Conservation (phyloP, 2,888 invertebrate genomes). For the Hypomecis punctinalis region DNA sequence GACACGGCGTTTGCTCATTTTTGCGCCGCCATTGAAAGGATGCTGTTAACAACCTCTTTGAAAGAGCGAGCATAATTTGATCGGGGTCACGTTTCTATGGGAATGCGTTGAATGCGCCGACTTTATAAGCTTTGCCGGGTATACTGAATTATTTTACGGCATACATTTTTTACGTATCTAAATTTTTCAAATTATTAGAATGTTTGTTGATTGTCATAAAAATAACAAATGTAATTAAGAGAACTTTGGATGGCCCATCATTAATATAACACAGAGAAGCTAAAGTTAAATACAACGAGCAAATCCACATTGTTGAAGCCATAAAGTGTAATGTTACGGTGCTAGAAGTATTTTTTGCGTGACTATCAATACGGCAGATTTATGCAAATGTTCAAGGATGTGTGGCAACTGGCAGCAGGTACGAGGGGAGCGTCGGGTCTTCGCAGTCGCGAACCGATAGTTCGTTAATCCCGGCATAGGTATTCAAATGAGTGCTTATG, state of each 20-base stretch:
- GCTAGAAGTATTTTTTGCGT: slow-evolving; percentile 36
- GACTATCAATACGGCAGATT: slow-evolving; percentile 56
- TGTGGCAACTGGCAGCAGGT: slow-evolving; percentile 55
- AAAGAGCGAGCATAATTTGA: slow-evolving; percentile 83
- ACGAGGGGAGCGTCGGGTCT: slow-evolving; percentile 53
- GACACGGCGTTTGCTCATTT: slow-evolving; percentile 82
- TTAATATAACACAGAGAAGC: neutral
- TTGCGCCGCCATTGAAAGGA: slow-evolving; percentile 78
- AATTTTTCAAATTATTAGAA: neutral
- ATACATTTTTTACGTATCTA: slow-evolving; percentile 2
- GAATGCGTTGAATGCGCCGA: slow-evolving; percentile 68
- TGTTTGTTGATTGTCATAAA: neutral
- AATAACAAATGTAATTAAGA: neutral
- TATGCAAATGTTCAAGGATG: slow-evolving; percentile 70
- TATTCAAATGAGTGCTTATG: slow-evolving; percentile 84
- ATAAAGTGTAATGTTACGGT: slow-evolving; percentile 2
- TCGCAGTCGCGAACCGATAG: slow-evolving; percentile 72
- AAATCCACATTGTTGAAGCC: neutral
- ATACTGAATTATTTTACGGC: slow-evolving; percentile 26
- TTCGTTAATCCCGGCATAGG: slow-evolving; percentile 81
- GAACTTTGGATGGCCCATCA: neutral
- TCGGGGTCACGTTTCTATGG: slow-evolving; percentile 82
- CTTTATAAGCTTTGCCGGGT: slow-evolving; percentile 46
- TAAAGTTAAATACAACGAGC: slow-evolving; percentile 1
- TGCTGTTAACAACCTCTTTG: slow-evolving; percentile 83